Base-by-base conservation (phyloP, 2,888 invertebrate genomes). In the Scaptomyza caliginosa region DNA sequence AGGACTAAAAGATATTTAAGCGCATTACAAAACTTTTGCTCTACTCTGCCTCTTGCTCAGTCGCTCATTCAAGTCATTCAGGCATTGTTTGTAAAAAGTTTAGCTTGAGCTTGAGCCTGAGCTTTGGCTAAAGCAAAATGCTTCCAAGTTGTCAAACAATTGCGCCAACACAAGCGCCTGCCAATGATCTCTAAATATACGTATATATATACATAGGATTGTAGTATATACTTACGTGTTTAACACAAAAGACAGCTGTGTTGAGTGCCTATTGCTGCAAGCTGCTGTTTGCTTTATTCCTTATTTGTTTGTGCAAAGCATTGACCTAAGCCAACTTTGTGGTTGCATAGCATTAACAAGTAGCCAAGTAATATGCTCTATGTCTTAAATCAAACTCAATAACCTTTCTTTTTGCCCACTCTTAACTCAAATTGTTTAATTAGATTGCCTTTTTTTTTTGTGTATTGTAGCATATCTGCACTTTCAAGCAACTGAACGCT, bases 21-120 rank as follows among this genome's bases (percentile, higher is more conserved):
- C 77, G 81, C 81, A 84, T 84, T 81, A 68, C 76, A 62, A 78
- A 74, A 71, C 62, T 67, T 79, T 66, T 67, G 26, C 56, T 23
- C 23, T 19, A 11, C 24, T 26, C 19, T 21, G 4, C 28, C 40
- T 17, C 28, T 28, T 26, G 2, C 39, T 24, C 19, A 36, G 28
- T 55, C 21, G 38, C 17, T 11, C 24, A 17, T 34, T 42, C 40
- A 38, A 17, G 39, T 42, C 40, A 38, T 26, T 52, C 34, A 34
- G 69, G 36, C 74, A 74, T 73, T 73, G 74, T 73, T 73, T 73
- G 72, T 69, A 45, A 57, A 69, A 73, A 73, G 60, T 74, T 74
- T 73, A 66, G 72, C 74, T 60, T 38, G 57, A 57, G 65, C 72
- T 74, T 74, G 74, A 66, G 72, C 74, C 57, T 38, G 57, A 57